A percentile compares a stretch with the other conserved stretches of the same genome.
Evolutionary conservation across 2,113 vertebrate species (phyloP).

Genomic region (Macquaria australasica): DNA sequence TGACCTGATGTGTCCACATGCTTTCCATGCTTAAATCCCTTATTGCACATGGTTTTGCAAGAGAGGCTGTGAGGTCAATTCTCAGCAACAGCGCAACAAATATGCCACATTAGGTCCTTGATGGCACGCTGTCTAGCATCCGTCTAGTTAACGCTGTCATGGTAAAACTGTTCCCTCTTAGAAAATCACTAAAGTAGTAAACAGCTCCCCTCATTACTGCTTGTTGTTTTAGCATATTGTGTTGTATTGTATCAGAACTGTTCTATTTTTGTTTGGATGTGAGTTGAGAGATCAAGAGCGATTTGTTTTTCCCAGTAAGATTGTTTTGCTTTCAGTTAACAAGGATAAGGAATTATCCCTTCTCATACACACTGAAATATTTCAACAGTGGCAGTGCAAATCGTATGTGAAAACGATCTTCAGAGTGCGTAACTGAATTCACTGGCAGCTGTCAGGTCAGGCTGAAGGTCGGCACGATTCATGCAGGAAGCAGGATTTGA

Average conservation of each 20-base stretch:
- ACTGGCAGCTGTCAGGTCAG: conserved; percentile 35
- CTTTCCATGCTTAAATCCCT: conserved; percentile 32
- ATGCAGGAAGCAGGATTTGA: conserved; percentile 23
- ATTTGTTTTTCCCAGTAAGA: background rate
- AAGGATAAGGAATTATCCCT: background rate
- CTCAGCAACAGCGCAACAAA: conserved; percentile 36
- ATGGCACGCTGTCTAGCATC: conserved; percentile 16
- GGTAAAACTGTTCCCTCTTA: conserved; percentile 18
- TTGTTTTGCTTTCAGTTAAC: conserved; percentile 11
- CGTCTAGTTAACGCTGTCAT: conserved; percentile 22
- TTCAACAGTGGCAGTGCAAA: conserved; percentile 5
- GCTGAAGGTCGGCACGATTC: conserved; percentile 40
- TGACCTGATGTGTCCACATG: conserved; percentile 55
- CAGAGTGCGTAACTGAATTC: background rate
- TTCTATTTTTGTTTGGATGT: background rate
- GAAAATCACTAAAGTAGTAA: conserved; percentile 7
- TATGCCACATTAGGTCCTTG: conserved; percentile 31
- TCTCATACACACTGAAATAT: conserved; percentile 19
- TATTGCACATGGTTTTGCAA: conserved; percentile 15
- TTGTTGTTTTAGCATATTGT: background rate
- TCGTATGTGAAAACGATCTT: conserved; percentile 32
- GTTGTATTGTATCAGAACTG: background rate
- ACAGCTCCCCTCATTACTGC: background rate
- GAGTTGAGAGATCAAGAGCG: background rate
- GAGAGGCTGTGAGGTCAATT: conserved; percentile 46